Conservation (phyloP, 2,113 vertebrate species). For the Solea senegalensis region DNA sequence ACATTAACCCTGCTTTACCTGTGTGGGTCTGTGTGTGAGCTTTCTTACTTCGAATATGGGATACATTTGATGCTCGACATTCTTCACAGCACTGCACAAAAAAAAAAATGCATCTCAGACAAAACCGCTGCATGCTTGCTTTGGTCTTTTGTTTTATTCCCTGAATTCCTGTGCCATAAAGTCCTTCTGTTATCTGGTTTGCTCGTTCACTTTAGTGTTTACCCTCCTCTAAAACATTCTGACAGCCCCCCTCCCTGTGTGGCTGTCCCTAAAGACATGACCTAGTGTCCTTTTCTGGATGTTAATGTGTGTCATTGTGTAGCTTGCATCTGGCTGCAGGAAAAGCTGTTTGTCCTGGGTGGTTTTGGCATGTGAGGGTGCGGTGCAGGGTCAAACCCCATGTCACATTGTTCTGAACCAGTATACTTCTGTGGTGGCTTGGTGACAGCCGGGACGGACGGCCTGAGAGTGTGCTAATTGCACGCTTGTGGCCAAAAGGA, state of each 20-base stretch:
- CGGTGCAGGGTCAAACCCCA: constrained; percentile 67
- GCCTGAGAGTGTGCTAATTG: constrained; percentile 72
- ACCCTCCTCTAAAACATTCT: constrained; percentile 23
- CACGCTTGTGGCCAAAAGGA: constrained; percentile 61
- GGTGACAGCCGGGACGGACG: constrained; percentile 45
- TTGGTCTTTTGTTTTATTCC: constrained; percentile 30
- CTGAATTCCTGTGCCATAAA: constrained; percentile 38
- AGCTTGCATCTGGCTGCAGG: constrained; percentile 51
- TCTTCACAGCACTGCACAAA: constrained; percentile 23
- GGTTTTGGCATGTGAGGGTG: constrained; percentile 65
- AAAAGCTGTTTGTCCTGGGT: constrained; percentile 72
- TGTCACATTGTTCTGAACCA: constrained; percentile 68
- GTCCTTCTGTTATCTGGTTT: constrained; percentile 12
- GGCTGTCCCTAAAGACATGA: constrained; percentile 20
- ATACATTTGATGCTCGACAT: constrained; percentile 10
- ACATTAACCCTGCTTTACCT: constrained; percentile 51
- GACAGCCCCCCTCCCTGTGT: not conserved
- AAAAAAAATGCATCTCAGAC: constrained; percentile 6
- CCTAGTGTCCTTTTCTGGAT: constrained; percentile 15
- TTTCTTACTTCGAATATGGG: constrained; percentile 13
- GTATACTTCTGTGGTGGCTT: constrained; percentile 58
- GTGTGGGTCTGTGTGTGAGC: constrained; percentile 12
- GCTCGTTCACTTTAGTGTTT: constrained; percentile 26
- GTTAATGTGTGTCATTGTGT: constrained; percentile 35
- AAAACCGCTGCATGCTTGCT: constrained; percentile 8